Conservation (phyloP, 2,888 invertebrate species). For the Zootermopsis nevadensis region DNA sequence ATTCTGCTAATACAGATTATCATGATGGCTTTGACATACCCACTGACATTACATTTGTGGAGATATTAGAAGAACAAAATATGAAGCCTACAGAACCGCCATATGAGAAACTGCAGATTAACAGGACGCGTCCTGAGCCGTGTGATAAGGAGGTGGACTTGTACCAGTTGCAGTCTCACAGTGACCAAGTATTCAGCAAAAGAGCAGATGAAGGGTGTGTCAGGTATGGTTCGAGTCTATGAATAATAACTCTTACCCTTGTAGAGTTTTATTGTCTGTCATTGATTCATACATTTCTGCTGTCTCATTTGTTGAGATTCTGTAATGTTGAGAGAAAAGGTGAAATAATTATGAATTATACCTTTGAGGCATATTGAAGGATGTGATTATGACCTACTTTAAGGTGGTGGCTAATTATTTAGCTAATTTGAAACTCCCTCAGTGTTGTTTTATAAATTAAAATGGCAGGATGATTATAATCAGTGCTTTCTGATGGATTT, state of each 20-base stretch:
- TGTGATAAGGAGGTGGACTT: slow-evolving; percentile 84
- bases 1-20: neutral
- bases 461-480: no score
- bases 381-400: no score
- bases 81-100: slow-evolving; percentile 33
- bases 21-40: slow-evolving; percentile 1
- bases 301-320: no score
- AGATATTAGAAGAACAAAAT: slow-evolving; percentile 35
- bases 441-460: no score
- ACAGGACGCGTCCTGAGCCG: slow-evolving; percentile 81
- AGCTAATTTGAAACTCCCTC: no score
- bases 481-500: no score
- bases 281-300: no score
- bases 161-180: slow-evolving; percentile 70
- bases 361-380: no score
- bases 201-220: slow-evolving; percentile 11
- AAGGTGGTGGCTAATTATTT: no score
- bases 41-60: slow-evolving; percentile 30
- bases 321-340: no score
- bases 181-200: neutral
- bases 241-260: slow-evolving; percentile 10
- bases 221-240: neutral
- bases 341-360: no score
- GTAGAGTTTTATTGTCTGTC: neutral
- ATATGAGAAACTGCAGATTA: slow-evolving; percentile 49